Percentiles rank a stretch among this genome's conserved stretches.
phyloP scores from a whole-genome alignment of 2,888 invertebrate genomes.

The Oconnorella tubifera region DNA sequence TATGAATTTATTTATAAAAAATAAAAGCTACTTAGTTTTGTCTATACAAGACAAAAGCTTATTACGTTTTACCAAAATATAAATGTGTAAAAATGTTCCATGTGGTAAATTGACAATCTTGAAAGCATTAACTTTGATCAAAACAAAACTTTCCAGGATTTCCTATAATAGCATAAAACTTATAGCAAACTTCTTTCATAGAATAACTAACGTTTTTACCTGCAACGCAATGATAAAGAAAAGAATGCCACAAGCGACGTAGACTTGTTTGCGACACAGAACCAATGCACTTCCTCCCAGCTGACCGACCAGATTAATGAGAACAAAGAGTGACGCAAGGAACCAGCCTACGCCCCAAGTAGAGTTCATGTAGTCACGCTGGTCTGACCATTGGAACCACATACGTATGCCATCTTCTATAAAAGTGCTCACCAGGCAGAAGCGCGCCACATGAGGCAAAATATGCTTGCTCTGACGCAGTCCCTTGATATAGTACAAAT shows the following conservation, averaged over 20 bases:
- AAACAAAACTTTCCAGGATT: no score
- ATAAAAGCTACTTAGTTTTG: no score
- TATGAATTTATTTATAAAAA: no score
- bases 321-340: conserved; percentile 88
- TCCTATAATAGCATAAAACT: no score
- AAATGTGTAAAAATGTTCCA: no score
- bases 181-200: no score
- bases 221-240: conserved; percentile 95
- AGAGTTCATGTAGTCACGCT: conserved; percentile 90
- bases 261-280: conserved; percentile 82
- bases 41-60: no score
- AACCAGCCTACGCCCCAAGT: conserved; percentile 92
- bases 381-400: conserved; percentile 99
- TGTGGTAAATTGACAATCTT: no score
- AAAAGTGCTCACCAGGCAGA: conserved; percentile 97
- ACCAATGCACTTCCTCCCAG: conserved; percentile 96
- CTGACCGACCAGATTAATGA: conserved; percentile 92
- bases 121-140: no score
- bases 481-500: conserved; percentile 64
- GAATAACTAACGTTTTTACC: no score
- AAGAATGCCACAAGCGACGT: conserved; percentile 69
- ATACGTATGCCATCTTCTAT: conserved; percentile 97
- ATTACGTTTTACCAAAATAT: no score
- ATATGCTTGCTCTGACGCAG: conserved; percentile 83
- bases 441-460: conserved; percentile 88